Evolutionary conservation across 2,888 invertebrate species (phyloP), one percentile per base, ranked within the genome.

Genomic region (Prostheceraeus crozeri): DNA sequence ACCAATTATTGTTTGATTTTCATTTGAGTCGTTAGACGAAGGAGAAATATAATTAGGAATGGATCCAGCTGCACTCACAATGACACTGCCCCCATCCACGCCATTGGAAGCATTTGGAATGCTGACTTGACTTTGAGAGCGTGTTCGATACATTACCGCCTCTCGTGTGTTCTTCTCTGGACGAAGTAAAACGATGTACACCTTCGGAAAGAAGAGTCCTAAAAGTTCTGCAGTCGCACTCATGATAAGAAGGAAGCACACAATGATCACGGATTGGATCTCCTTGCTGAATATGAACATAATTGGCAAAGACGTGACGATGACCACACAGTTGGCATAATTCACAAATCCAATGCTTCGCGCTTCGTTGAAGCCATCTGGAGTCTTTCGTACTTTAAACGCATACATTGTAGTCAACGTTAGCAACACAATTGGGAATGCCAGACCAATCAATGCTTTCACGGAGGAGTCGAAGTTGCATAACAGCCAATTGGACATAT

Each of bases 91-190:
- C n/a, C n/a, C n/a, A n/a, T n/a, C n/a, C n/a, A n/a, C n/a, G n/a
- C n/a, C n/a, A n/a, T n/a, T n/a, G n/a, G n/a, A n/a, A n/a, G n/a
- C n/a, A n/a, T n/a, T n/a, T n/a, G n/a, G n/a, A n/a, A n/a, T n/a
- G n/a, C n/a, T n/a, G n/a, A n/a, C n/a, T n/a, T n/a, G n/a, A n/a
- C n/a, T n/a, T n/a, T n/a, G n/a, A n/a, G n/a, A n/a, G 33, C 59
- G n/a, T n/a, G 64, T 60, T 36, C 68, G 58, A 1, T 64, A 57
- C 81, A 82, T 81, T 8, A 82, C 81, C 1, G 79, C 76, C 64
- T 81, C 81, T 62, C 79, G 77, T 1, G 81, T 82, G 68, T 82
- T 82, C 68, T 81, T 81, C 65, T 81, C 79, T 1, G 81, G 81
- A 61, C 79, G 79, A 65, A 79, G 74, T 25, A 82, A 70, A 1